Evolutionary conservation across 2,113 vertebrate genomes (phyloP), one percentile per base, ranked within the genome.

Genomic region (Oncorhynchus mykiss): DNA sequence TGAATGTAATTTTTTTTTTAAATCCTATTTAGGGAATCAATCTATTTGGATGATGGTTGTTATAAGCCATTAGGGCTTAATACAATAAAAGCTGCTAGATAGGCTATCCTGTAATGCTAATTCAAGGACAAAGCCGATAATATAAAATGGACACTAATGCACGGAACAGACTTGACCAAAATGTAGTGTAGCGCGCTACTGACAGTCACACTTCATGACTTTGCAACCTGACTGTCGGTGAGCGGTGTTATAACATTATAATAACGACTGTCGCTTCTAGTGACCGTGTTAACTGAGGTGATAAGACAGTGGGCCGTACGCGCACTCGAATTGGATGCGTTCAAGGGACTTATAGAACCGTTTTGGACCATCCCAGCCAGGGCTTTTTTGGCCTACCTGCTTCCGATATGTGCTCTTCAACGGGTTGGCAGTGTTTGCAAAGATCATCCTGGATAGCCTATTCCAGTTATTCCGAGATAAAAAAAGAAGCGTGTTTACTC

Each of bases 351-450:
- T 54, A 54, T 22, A n/a, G 59, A 8, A 62, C 59, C 20, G 59
- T 16, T 22, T 22, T 22, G 59, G n/a, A 62, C 20, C 9, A 51
- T 27, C 48, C n/a, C 65, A 73, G 7, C 8, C 65, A 73, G 7
- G 20, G 64, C 1, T 70, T 14, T 49, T 70, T 45, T 45, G 82
- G 88, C 94, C 91, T 93, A 97, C 96, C 96, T 97, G 96, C 88
- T 97, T 97, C 84, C 95, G 93, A 88, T 91, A 95, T 78, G 93
- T 90, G 75, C 95, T 92, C 92, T 96, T 94, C 90, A 95, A 92
- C 62, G 94, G 94, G 85, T 94, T 95, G 91, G 93, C 92, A 82
- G 94, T 93, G 87, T 94, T 95, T 77, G 96, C 96, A 92, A 97
- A 98, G 91, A 98, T 98, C 97, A 98, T 98, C 87, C 79, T 93